Evolutionary conservation across 2,888 invertebrate genomes (phyloP).

Genomic region (Chorisops tibialis): DNA sequence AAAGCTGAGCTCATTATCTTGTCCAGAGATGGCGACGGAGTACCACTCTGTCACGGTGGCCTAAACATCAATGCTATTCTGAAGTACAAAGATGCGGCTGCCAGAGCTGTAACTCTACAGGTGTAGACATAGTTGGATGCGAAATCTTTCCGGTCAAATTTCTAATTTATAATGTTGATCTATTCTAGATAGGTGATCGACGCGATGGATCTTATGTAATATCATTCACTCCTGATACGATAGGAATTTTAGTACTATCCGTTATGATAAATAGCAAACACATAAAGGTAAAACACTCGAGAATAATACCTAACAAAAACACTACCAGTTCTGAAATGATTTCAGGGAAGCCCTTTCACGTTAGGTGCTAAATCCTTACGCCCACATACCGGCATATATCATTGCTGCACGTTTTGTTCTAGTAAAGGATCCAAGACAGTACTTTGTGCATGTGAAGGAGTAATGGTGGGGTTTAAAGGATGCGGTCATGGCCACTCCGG

Average conservation of each 20-base stretch:
- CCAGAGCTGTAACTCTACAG: slow-evolving; percentile 53
- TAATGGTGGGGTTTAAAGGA: slow-evolving; percentile 73
- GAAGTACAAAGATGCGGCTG: slow-evolving; percentile 53
- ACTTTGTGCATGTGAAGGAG: slow-evolving; percentile 68
- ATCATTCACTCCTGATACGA: slow-evolving; percentile 60
- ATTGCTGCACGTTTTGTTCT: slow-evolving; percentile 80
- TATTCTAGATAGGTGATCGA: slow-evolving; percentile 57
- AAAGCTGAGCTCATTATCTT: slow-evolving; percentile 61
- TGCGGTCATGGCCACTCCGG: slow-evolving; percentile 80
- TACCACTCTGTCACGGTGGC: slow-evolving; percentile 65
- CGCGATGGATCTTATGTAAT: slow-evolving; percentile 65
- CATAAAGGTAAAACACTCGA: slow-evolving; percentile 56
- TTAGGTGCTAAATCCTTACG: slow-evolving; percentile 62
- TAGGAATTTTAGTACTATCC: slow-evolving; percentile 62
- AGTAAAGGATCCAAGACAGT: slow-evolving; percentile 69
- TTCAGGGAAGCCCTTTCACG: slow-evolving; percentile 66
- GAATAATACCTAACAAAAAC: background rate
- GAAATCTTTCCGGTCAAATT: slow-evolving; percentile 49
- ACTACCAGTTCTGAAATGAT: background rate
- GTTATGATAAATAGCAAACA: slow-evolving; percentile 63
- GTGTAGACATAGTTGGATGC: slow-evolving; percentile 40
- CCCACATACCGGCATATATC: slow-evolving; percentile 69
- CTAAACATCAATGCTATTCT: slow-evolving; percentile 59
- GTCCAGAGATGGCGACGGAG: slow-evolving; percentile 61
- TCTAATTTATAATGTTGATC: slow-evolving; percentile 28